Evolutionary conservation across 2,113 vertebrate genomes (phyloP), one percentile per base, ranked within the genome.

Genomic region (Eupsittula cactorum): DNA sequence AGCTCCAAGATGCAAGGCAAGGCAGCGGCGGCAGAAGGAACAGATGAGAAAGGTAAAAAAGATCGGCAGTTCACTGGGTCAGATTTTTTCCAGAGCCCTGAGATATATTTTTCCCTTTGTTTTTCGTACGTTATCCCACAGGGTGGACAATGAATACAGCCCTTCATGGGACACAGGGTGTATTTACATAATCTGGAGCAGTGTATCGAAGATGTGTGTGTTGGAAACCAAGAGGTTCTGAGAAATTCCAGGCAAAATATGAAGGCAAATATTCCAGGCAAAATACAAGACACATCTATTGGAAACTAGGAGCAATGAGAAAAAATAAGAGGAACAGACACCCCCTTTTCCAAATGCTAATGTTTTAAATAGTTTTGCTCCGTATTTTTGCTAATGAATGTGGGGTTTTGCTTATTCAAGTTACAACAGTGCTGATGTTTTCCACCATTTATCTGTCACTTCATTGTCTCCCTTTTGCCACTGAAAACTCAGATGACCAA

Each of bases 211-310:
- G 47, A 65, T 11, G 12, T 59, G 73, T 16, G 57, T 62, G 82
- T 68, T 67, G 50, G 81, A 83, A 57, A 57, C 33, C 55, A 90
- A 95, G 86, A 93, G 88, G 84, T 96, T 95, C 88, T 90, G 71
- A 96, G 65, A 92, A 67, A 95, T 84, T 74, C 62, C 67, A 89
- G 31, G 39, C 49, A 89, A 83, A 33, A 76, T 25, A 73, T 28
- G 33, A 78, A 78, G 21, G 63, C 50, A 92, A 63, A 88, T 16
- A 73, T 65, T 74, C n/a, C 47, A 75, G 31, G 16, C 49, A 92
- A 80, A 86, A 82, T 23, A 70, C 18, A 37, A 80, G 44, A 74
- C 7, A 12, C 3, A 18, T 7, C 7, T 37, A 70, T 39, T 44
- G 41, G 20, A 6, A 16, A 68, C 49, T 18, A 70, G 28, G 49